phyloP scores from a whole-genome alignment of 2,888 invertebrate species.

The Acrobasis consociella region DNA sequence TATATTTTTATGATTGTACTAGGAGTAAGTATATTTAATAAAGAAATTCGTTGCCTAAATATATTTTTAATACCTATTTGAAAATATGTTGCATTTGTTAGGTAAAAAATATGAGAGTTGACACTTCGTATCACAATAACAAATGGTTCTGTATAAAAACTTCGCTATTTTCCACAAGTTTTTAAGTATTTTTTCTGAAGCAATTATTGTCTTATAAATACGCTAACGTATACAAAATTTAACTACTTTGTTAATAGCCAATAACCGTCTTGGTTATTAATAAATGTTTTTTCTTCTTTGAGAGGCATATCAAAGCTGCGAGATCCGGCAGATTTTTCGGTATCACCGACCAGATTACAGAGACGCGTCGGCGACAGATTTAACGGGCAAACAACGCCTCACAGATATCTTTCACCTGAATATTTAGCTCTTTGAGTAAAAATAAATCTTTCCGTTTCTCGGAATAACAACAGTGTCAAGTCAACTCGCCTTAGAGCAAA shows the following conservation, averaged over 20 bases:
- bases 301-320: conserved; percentile 69
- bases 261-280: conserved; percentile 43
- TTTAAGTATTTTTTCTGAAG: too few species aligned
- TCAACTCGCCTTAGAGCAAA: conserved; percentile 74
- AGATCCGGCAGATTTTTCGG: conserved; percentile 72
- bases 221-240: background rate
- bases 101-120: too few species aligned
- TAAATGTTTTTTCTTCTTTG: conserved; percentile 73
- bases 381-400: conserved; percentile 74
- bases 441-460: conserved; percentile 78
- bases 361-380: conserved; percentile 70
- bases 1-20: background rate
- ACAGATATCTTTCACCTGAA: conserved; percentile 81
- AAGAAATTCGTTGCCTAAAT: background rate
- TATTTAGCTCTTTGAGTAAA: conserved; percentile 80
- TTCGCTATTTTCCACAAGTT: background rate
- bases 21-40: background rate
- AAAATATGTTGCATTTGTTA: too few species aligned
- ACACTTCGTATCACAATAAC: too few species aligned
- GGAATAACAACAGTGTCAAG: conserved; percentile 79
- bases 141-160: too few species aligned
- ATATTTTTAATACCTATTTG: too few species aligned
- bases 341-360: conserved; percentile 81
- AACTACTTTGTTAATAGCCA: conserved; percentile 15
- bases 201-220: too few species aligned